A percentile compares a stretch with the other conserved stretches of the same genome.
Conservation (phyloP, 2,797 vertebrate species). For the Brotula barbata region DNA sequence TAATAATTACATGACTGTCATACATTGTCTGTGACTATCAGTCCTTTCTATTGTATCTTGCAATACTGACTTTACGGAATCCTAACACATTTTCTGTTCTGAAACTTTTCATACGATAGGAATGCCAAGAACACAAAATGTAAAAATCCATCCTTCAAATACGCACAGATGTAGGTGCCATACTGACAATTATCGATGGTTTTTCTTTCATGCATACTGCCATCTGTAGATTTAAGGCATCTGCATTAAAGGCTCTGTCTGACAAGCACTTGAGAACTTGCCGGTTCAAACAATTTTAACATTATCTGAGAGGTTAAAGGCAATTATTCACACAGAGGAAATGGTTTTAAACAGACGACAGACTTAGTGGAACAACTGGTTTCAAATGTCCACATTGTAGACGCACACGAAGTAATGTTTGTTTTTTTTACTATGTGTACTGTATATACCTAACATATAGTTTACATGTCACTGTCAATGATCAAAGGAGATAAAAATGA, state of each 20-base stretch:
- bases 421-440: neutral
- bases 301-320: slow-evolving; percentile 16
- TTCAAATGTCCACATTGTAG: slow-evolving; percentile 13
- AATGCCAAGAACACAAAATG: neutral
- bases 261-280: slow-evolving; percentile 52
- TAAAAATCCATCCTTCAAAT: slow-evolving; percentile 9
- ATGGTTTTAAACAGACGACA: slow-evolving; percentile 25
- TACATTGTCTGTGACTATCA: no score
- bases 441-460: neutral
- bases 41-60: neutral
- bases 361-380: slow-evolving; percentile 26
- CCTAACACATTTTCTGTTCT: no score
- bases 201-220: slow-evolving; percentile 7
- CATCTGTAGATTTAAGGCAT: slow-evolving; percentile 24
- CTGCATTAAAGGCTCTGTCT: slow-evolving; percentile 32
- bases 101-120: neutral
- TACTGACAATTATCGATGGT: slow-evolving; percentile 12
- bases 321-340: slow-evolving; percentile 11
- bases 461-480: neutral
- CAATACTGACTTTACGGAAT: neutral
- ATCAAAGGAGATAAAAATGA: neutral
- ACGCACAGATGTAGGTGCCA: neutral
- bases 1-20: neutral
- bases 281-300: slow-evolving; percentile 42
- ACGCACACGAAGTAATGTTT: no score